Conservation (phyloP, 1,140 invertebrate genomes). For the Caenorhabditis brenneri region DNA sequence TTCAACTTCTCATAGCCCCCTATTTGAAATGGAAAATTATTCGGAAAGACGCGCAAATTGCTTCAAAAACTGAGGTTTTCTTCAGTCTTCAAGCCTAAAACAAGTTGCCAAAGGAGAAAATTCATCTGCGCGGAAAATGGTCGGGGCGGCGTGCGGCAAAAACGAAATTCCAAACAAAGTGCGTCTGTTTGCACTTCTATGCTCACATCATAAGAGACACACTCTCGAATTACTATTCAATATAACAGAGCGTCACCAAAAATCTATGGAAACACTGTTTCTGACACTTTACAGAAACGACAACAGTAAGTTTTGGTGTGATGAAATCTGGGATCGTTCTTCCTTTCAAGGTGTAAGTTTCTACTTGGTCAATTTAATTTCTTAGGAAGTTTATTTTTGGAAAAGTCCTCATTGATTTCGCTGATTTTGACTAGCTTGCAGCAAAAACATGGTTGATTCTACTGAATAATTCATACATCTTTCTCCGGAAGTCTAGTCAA, state of each 20-base stretch:
- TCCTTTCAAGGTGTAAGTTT: too few relatives aligned
- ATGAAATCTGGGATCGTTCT: too few relatives aligned
- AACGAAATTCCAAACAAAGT: conserved; percentile 36
- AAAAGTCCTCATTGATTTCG: too few relatives aligned
- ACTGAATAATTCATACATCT: too few relatives aligned
- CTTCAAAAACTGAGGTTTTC: not conserved
- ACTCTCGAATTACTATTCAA: conserved; percentile 34
- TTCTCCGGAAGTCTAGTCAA: too few relatives aligned
- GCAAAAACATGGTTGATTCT: too few relatives aligned
- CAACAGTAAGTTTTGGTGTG: too few relatives aligned
- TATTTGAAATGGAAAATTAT: conserved; percentile 34
- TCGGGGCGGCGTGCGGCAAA: not conserved
- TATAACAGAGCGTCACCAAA: not conserved
- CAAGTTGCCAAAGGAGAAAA: not conserved
- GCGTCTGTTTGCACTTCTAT: not conserved
- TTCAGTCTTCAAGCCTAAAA: not conserved
- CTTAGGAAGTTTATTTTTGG: too few relatives aligned
- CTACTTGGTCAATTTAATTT: too few relatives aligned
- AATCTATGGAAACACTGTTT: not conserved
- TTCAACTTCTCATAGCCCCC: not conserved
- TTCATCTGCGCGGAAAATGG: not conserved
- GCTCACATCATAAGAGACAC: not conserved
- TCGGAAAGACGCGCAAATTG: not conserved
- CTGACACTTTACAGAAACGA: not conserved
- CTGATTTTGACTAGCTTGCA: too few relatives aligned